These are phyloP conservation scores for Zapornia atra DNA, from an alignment of 2,113 vertebrate species.

Conservation along the genomic window DNA sequence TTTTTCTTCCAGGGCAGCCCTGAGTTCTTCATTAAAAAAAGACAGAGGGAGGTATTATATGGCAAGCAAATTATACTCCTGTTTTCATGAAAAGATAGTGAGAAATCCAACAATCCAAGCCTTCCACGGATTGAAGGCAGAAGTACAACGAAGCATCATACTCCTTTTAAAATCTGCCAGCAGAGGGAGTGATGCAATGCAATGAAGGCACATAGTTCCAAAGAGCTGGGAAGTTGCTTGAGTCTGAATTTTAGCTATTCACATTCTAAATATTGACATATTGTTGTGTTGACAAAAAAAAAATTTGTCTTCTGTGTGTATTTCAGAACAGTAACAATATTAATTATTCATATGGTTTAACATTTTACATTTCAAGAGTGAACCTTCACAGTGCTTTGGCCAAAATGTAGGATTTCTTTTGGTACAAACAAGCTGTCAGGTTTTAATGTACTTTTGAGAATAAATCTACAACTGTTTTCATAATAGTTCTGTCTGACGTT, in stretches of 20 bases:
- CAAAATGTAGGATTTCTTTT: not conserved
- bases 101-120: not conserved
- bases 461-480: not conserved
- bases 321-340: not conserved
- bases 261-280: not conserved
- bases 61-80: not conserved
- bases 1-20: not conserved
- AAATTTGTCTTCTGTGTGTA: fast-evolving
- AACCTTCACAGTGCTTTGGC: not conserved
- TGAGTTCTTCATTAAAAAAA: not conserved
- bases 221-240: not conserved
- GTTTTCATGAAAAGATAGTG: not conserved
- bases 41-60: not conserved
- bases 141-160: not conserved
- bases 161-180: not conserved
- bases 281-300: not conserved
- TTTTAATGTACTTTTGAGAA: not conserved
- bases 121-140: not conserved
- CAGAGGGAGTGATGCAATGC: conserved; percentile 20
- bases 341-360: not conserved
- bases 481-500: not conserved
- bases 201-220: no score
- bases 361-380: not conserved
- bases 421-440: not conserved
- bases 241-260: not conserved